Percentiles rank a stretch among this genome's conserved stretches.
Conservation (phyloP, 2,888 invertebrate genomes). For the Parasteatoda lunata region DNA sequence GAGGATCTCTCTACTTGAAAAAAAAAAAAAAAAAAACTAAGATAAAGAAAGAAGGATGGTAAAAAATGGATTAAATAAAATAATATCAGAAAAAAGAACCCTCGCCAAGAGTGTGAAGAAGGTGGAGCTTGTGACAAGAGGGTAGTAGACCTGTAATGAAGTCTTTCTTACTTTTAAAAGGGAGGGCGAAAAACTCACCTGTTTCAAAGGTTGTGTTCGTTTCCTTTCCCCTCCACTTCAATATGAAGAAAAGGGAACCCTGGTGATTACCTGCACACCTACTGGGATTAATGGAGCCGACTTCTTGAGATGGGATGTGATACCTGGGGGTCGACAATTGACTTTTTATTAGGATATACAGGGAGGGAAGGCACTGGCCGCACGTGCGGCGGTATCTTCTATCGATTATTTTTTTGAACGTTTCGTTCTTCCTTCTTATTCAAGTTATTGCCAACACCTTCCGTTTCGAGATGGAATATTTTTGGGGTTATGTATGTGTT, state of each 20-base stretch:
- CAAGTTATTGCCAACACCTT: conserved; percentile 28
- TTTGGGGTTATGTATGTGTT: conserved; percentile 17
- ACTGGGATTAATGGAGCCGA: conserved; percentile 66
- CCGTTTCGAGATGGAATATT: conserved; percentile 13
- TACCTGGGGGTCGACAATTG: conserved; percentile 42
- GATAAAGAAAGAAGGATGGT: conserved; percentile 4
- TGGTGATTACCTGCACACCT: conserved; percentile 67
- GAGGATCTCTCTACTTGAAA: conserved; percentile 34
- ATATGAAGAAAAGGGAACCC: conserved; percentile 38
- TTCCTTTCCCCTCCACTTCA: conserved; percentile 18
- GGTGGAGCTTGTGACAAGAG: conserved; percentile 59
- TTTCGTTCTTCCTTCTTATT: conserved; percentile 9
- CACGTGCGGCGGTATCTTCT: conserved; percentile 59
- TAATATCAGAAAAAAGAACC: conserved; percentile 24
- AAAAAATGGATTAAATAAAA: conserved; percentile 14
- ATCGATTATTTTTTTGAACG: conserved; percentile 30
- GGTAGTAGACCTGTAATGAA: conserved; percentile 64
- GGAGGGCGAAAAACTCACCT: conserved; percentile 45
- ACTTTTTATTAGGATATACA: conserved; percentile 10
- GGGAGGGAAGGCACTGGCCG: conserved; percentile 26
- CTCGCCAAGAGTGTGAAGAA: conserved; percentile 54
- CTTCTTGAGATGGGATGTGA: conserved; percentile 59
- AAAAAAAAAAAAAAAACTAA: conserved; percentile 2
- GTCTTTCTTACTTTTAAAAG: conserved; percentile 49
- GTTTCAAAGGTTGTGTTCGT: conserved; percentile 27